Percentiles rank a stretch among this genome's conserved stretches.
Evolutionary conservation across 2,113 vertebrate genomes (phyloP).

Genomic region (Illadopsis cleaveri): DNA sequence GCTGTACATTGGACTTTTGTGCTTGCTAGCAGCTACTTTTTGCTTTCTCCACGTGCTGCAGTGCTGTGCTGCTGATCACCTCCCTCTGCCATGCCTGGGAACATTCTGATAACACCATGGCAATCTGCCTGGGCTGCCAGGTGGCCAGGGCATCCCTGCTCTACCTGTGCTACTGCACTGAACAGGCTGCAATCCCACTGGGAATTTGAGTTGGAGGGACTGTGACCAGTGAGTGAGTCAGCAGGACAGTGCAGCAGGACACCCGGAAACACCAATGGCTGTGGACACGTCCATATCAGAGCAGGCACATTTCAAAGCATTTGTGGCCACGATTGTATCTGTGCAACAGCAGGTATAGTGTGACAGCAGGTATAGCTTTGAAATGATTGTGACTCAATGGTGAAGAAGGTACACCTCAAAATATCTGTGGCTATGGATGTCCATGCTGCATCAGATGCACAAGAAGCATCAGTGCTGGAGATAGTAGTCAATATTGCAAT

Average conservation of each 20-base stretch:
- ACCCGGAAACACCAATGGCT: background rate
- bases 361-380: background rate
- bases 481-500: too few relatives aligned
- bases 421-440: background rate
- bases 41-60: too few relatives aligned
- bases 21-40: background rate
- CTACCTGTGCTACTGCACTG: background rate
- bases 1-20: background rate
- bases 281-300: background rate
- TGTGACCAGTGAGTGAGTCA: too few relatives aligned
- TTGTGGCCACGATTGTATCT: background rate
- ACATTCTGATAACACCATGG: rapidly evolving
- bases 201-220: background rate
- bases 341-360: background rate
- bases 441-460: background rate
- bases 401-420: background rate
- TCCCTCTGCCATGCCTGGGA: background rate
- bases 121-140: background rate
- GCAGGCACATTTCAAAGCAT: background rate
- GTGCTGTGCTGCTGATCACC: background rate
- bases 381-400: background rate
- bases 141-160: rapidly evolving
- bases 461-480: background rate
- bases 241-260: background rate
- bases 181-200: background rate